Percentiles rank a stretch among this genome's conserved stretches.
Conservation (phyloP, 2,888 invertebrate genomes). For the Spilosoma lubricipeda region DNA sequence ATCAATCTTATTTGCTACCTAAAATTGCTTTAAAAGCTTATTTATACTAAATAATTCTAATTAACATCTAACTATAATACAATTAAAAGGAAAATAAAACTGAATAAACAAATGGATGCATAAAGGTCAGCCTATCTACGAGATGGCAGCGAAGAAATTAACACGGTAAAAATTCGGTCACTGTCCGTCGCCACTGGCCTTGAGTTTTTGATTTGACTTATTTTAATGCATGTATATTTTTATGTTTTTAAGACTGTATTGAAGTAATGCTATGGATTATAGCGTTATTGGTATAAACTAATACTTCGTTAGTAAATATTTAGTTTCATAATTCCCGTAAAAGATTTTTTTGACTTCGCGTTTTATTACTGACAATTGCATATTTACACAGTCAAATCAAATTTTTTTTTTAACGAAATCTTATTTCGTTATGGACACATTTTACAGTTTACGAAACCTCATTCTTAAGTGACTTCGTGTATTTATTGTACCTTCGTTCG, state of each 20-base stretch:
- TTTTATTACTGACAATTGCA: background rate
- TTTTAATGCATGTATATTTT: background rate
- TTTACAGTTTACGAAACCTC: background rate
- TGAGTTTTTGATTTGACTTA: background rate
- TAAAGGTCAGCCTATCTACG: no score
- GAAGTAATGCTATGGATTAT: background rate
- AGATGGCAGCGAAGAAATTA: no score
- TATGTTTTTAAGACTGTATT: background rate
- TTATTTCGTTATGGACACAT: background rate
- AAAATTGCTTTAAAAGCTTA: constrained; percentile 6
- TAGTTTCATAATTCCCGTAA: background rate
- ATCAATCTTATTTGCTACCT: constrained; percentile 8
- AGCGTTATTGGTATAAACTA: no score
- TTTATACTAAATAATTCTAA: background rate
- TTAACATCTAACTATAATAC: background rate
- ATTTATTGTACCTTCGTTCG: background rate
- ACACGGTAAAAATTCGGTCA: no score
- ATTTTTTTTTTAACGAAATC: background rate
- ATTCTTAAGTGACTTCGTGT: background rate
- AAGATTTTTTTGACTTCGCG: no score
- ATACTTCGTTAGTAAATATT: background rate
- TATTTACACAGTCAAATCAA: background rate
- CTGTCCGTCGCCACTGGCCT: no score
- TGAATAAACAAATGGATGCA: background rate
- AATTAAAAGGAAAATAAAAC: background rate